A percentile compares a stretch with the other conserved stretches of the same genome.
Evolutionary conservation across 1,140 invertebrate species (phyloP).

Genomic region (Pogonomyrmex californicus): DNA sequence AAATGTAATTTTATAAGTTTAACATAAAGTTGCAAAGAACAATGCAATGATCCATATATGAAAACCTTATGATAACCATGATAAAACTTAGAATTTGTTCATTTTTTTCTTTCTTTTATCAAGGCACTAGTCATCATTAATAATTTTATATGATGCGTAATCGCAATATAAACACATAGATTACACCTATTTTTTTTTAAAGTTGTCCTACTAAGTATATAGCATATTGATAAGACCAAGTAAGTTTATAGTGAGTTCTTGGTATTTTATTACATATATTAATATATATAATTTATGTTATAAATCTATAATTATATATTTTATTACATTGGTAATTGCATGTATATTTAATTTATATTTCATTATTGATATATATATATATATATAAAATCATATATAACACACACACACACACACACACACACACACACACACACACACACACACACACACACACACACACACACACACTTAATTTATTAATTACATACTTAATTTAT

Average conservation of each 20-base stretch:
- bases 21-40: no score
- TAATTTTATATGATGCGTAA: slow-evolving; percentile 15
- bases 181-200: background rate
- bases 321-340: no score
- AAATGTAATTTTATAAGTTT: background rate
- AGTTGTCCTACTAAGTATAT: slow-evolving; percentile 17
- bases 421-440: no score
- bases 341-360: no score
- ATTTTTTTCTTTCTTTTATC: background rate
- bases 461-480: no score
- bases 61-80: background rate
- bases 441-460: no score
- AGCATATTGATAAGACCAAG: background rate
- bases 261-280: background rate
- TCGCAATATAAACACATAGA: background rate
- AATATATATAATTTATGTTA: background rate
- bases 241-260: background rate
- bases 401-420: no score
- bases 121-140: slow-evolving; percentile 42
- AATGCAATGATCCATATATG: no score
- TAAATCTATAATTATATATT: slow-evolving; percentile 30
- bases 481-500: no score
- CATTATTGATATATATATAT: no score
- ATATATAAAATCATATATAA: no score
- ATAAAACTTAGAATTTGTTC: background rate